Base-by-base conservation (phyloP, 2,797 vertebrate genomes). In the Manis pentadactyla region DNA sequence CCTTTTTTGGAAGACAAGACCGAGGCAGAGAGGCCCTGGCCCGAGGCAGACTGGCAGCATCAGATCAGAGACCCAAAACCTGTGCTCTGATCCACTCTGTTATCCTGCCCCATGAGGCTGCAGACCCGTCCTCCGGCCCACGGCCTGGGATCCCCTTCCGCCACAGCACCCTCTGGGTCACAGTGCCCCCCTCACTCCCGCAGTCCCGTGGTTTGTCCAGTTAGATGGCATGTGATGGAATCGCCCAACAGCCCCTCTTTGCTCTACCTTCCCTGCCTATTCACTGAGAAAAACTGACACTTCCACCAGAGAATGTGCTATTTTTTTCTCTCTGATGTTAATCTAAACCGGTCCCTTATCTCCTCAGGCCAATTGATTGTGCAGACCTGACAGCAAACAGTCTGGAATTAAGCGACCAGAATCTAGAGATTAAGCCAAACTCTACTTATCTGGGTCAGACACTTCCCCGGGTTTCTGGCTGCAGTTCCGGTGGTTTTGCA, bases 341-440 rank as follows among this genome's bases (percentile, higher is more conserved):
- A 82, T 74, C 69, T 87, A 79, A 81, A 69, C 7, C 68, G 79
- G 69, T n/a, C 49, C 42, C 49, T 85, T 74, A 85, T 83, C 82
- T 94, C 96, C 19, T 42, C 42, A 46, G 42, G 14, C 73, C 78
- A 88, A 68, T 34, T 34, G 25, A 74, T 66, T 59, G 5, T 27
- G 57, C 71, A 78, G 66, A 39, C 57, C 55, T 86, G 49, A 78
- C 21, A 82, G 59, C 64, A 71, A 61, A 87, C 11, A 74, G 31
- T 61, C 69, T 7, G 27, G 49, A 88, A 66, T 74, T 87, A 90
- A 78, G 66, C 61, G 71, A 73, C 37, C 46, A 78, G 19, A 34
- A 90, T 63, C 29, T 31, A n/a, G 82, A 96, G 82, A 77, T 88
- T 68, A 93, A 95, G 82, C 25, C 82, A 81, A 82, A 64, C 51